Conservation (phyloP, 92 coral and sea anemone genomes). For the Hydrozoanthus gracilis region DNA sequence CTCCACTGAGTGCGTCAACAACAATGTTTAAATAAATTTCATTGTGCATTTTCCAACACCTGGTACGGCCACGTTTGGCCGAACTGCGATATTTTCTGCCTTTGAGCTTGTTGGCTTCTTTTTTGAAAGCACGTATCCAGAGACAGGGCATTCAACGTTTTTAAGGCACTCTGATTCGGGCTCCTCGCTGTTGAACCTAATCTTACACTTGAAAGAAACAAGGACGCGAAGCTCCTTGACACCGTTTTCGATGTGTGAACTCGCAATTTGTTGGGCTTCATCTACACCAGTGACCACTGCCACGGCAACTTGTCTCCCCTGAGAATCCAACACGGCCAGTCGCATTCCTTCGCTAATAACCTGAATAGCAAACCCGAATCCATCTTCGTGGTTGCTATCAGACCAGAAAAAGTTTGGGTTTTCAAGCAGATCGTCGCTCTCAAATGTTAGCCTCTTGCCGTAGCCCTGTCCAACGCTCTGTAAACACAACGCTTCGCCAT, state of each 20-base stretch:
- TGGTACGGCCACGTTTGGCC: slow-evolving; percentile 52
- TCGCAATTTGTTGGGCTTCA: slow-evolving; percentile 62
- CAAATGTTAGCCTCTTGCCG: slow-evolving; percentile 92
- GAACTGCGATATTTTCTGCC: slow-evolving; percentile 51
- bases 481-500: slow-evolving; percentile 76
- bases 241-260: slow-evolving; percentile 17
- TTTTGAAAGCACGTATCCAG: slow-evolving; percentile 49
- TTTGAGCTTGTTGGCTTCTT: slow-evolving; percentile 43
- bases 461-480: slow-evolving; percentile 88
- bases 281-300: slow-evolving; percentile 55
- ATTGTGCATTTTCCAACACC: slow-evolving; percentile 61
- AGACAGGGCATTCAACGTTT: slow-evolving; percentile 32
- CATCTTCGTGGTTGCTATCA: slow-evolving; percentile 91
- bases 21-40: background rate
- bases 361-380: slow-evolving; percentile 85
- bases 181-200: slow-evolving; percentile 37
- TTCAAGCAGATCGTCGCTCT: slow-evolving; percentile 79
- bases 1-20: too few species aligned
- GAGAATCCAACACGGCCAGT: slow-evolving; percentile 68
- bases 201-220: slow-evolving; percentile 58
- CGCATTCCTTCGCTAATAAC: slow-evolving; percentile 67
- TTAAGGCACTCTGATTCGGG: slow-evolving; percentile 55
- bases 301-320: slow-evolving; percentile 55
- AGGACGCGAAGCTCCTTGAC: slow-evolving; percentile 8
- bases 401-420: slow-evolving; percentile 96